phyloP scores from a whole-genome alignment of 2,888 invertebrate species.

The Cinara cedri region DNA sequence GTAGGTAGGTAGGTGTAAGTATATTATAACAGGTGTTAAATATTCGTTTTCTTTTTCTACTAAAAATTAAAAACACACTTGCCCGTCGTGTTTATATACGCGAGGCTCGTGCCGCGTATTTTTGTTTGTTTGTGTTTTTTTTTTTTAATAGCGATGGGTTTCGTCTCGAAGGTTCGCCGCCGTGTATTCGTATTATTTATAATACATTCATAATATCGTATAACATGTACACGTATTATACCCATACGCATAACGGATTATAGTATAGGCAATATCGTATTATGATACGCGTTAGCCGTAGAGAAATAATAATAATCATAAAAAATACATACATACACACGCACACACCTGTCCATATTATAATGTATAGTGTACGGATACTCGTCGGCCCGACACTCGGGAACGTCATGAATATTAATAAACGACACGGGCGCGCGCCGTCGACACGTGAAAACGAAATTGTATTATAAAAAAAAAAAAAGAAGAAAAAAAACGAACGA shows the following conservation, averaged over 20 bases:
- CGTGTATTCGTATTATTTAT: background rate
- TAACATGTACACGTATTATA: background rate
- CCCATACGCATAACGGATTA: background rate
- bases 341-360: conserved; percentile 31
- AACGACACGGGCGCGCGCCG: conserved; percentile 30
- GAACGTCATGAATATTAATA: conserved; percentile 37
- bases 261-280: background rate
- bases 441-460: conserved; percentile 41
- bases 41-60: conserved; percentile 25
- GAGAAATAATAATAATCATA: conserved; percentile 19
- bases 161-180: background rate
- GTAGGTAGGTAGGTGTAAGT: too few species aligned
- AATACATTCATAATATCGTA: too few species aligned
- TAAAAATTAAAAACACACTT: conserved; percentile 2
- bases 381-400: background rate
- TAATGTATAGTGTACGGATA: too few species aligned
- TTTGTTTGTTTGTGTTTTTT: background rate
- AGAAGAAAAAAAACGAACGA: too few species aligned
- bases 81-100: background rate
- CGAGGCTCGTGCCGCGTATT: conserved; percentile 24
- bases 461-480: too few species aligned
- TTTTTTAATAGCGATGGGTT: background rate
- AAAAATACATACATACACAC: too few species aligned
- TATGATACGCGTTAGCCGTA: background rate
- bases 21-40: conserved; percentile 32